Evolutionary conservation across 2,888 invertebrate species (phyloP), one percentile per base, ranked within the genome.

Genomic region (Myathropa florea): DNA sequence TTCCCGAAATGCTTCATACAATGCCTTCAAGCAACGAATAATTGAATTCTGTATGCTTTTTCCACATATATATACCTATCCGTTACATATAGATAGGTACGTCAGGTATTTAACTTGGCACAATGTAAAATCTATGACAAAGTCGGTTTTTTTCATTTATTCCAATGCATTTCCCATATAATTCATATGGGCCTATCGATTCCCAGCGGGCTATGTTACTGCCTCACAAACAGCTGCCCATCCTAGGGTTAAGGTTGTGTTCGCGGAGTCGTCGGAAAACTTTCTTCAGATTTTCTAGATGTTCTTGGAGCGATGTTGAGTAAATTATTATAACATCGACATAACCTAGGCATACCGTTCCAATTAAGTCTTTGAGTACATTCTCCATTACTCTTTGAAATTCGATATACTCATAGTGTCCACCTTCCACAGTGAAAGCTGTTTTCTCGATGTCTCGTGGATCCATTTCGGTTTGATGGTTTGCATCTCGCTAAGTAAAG

Each of bases 231-330:
- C n/a, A n/a, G n/a, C n/a, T n/a, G n/a, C n/a, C n/a, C n/a, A n/a
- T n/a, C n/a, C n/a, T n/a, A n/a, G n/a, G n/a, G n/a, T 91, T 63
- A 4, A 83, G n/a, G 24, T 78, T 80, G 4, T 46, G 12, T 21
- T 55, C 53, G n/a, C 60, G 36, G n/a, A 84, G 28, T 72, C 26
- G 36, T 26, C 24, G 3, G 23, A 84, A 79, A n/a, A 89, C 91
- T 91, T 81, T 92, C 90, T 33, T 57, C 1, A 84, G 39, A 33
- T 65, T 71, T 53, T 68, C 53, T 4, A 61, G 4, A 63, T 83
- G 72, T 60, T 83, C 75, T 60, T 77, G 53, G 10, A 78, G 21
- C 24, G 80, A 84, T 21, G 72, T 76, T n/a, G 72, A 71, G 30
- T 26, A 77, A 12, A 83, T 23, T 30, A 83, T 71, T 9, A 83